phyloP scores from a whole-genome alignment of 2,113 vertebrate genomes.

The Crocuta crocuta region DNA sequence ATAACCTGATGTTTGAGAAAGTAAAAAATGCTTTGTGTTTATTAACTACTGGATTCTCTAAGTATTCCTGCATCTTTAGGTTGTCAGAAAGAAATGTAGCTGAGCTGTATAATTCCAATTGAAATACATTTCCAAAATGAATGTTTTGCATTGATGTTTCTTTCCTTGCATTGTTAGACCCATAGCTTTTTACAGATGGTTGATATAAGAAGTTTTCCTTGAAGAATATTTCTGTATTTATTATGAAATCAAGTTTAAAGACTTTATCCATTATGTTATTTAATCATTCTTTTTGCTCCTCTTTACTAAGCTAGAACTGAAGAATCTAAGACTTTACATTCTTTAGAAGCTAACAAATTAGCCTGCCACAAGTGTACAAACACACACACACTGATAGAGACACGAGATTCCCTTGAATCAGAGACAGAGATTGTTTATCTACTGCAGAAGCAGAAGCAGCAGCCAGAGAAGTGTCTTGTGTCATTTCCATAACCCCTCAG shows the following conservation, averaged over 20 bases:
- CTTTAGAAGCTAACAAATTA: background rate
- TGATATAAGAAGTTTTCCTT: constrained; percentile 2
- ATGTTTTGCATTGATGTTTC: background rate
- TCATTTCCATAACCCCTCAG: background rate
- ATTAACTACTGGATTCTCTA: background rate
- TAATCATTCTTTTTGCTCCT: background rate
- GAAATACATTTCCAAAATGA: background rate
- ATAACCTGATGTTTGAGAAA: constrained; percentile 3
- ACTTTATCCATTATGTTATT: background rate
- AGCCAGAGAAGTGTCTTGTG: background rate
- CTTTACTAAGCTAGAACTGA: background rate
- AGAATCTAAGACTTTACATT: constrained; percentile 36
- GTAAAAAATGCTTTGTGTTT: background rate
- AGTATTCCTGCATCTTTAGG: background rate
- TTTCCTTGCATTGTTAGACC: background rate
- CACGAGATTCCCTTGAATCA: background rate
- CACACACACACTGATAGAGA: background rate
- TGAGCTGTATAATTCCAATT: background rate
- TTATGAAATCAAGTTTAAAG: background rate
- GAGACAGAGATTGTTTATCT: background rate
- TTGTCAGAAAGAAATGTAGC: background rate
- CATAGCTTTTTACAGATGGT: background rate
- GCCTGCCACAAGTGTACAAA: background rate
- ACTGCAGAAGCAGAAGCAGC: background rate
- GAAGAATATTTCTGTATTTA: constrained; percentile 49